phyloP scores from a whole-genome alignment of 2,797 vertebrate species.

The Enteromius anoplus region DNA sequence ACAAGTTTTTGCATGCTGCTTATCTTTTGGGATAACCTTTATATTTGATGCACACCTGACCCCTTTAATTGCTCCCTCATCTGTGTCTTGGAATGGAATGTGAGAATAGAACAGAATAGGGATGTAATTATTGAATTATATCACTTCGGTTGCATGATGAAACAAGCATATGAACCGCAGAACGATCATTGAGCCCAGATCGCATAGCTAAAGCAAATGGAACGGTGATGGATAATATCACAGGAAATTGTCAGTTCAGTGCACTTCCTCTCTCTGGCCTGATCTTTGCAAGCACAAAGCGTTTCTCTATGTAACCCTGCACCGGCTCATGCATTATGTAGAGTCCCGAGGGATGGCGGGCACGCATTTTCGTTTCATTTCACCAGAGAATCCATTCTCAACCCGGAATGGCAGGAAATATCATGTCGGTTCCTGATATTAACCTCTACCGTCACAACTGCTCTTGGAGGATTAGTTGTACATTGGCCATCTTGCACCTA shows the following conservation, averaged over 20 bases:
- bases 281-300: conserved; percentile 33
- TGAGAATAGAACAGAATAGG: background rate
- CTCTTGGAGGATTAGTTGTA: background rate
- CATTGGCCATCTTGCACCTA: background rate
- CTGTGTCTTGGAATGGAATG: background rate
- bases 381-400: conserved; percentile 25
- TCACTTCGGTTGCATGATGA: background rate
- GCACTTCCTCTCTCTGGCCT: conserved; percentile 30
- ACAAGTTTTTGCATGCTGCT: background rate
- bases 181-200: background rate
- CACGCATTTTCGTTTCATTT: conserved; percentile 23
- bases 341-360: conserved; percentile 12
- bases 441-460: background rate
- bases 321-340: conserved; percentile 42
- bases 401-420: conserved; percentile 33
- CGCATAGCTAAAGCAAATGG: conserved; percentile 13
- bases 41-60: background rate
- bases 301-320: conserved; percentile 36
- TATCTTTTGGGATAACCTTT: background rate
- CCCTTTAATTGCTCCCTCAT: background rate
- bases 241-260: conserved; percentile 28
- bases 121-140: background rate
- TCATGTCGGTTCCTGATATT: conserved; percentile 4
- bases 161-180: background rate
- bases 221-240: conserved; percentile 7